Evolutionary conservation across 2,113 vertebrate species (phyloP).

Genomic region (Xiphophorus couchianus): DNA sequence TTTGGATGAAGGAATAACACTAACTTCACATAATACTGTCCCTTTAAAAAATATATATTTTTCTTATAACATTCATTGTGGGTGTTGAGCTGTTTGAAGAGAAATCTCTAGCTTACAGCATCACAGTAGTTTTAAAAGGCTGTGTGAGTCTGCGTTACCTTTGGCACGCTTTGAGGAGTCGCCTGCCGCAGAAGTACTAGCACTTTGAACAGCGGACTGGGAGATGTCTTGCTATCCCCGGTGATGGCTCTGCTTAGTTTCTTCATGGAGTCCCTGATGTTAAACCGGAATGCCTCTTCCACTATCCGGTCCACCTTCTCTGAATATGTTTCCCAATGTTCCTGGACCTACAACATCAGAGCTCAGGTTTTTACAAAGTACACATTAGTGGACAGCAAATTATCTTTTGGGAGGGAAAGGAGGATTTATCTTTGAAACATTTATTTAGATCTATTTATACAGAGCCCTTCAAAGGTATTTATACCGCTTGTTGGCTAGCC

Average conservation of each 20-base stretch:
- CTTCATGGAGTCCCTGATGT: slow-evolving; percentile 85
- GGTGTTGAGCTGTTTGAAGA: neutral
- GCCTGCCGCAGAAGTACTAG: slow-evolving; percentile 78
- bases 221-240: slow-evolving; percentile 71
- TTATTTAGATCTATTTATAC: no score
- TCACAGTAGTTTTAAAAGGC: no score
- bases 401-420: neutral
- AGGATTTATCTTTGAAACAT: no score
- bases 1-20: no score
- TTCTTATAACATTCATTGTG: neutral
- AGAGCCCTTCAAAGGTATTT: no score
- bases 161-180: slow-evolving; percentile 58
- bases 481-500: no score
- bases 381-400: neutral
- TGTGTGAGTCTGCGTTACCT: slow-evolving; percentile 65
- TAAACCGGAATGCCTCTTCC: slow-evolving; percentile 83
- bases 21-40: no score
- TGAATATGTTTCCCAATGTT: slow-evolving; percentile 82
- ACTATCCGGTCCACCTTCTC: slow-evolving; percentile 83
- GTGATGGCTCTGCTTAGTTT: slow-evolving; percentile 86
- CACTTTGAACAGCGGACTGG: slow-evolving; percentile 84
- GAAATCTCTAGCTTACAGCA: neutral
- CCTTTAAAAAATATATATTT: neutral
- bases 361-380: neutral
- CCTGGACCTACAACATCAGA: slow-evolving; percentile 80